Evolutionary conservation across 2,888 invertebrate species (phyloP).

Genomic region (Drosophila koepferae): DNA sequence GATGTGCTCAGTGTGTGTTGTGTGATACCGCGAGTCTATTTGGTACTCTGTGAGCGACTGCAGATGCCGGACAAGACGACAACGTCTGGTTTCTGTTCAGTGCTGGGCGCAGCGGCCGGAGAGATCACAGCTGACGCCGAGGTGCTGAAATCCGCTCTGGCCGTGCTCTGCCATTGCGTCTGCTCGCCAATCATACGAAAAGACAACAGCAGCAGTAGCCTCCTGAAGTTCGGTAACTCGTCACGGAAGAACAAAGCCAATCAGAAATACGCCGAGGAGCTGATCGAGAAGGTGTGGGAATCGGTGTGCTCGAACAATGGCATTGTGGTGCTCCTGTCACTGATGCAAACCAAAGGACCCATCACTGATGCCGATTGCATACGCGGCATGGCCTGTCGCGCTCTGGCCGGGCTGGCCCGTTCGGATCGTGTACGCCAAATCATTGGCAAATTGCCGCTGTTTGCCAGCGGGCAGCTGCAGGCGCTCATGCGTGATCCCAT

Average conservation of each 20-base stretch:
- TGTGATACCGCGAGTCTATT: slow-evolving; percentile 92
- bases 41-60: slow-evolving; percentile 90
- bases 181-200: slow-evolving; percentile 92
- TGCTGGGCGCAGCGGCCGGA: slow-evolving; percentile 95
- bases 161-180: slow-evolving; percentile 96
- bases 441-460: slow-evolving; percentile 96
- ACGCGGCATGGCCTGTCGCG: slow-evolving; percentile 96
- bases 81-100: slow-evolving; percentile 92
- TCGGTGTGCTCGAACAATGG: slow-evolving; percentile 97
- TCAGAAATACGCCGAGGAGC: slow-evolving; percentile 91
- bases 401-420: slow-evolving; percentile 96
- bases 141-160: slow-evolving; percentile 95
- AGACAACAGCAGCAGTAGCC: slow-evolving; percentile 66
- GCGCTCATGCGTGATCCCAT: slow-evolving; percentile 98
- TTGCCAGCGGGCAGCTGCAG: slow-evolving; percentile 96
- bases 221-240: slow-evolving; percentile 74
- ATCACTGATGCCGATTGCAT: slow-evolving; percentile 98
- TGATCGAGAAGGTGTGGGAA: slow-evolving; percentile 97
- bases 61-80: slow-evolving; percentile 92
- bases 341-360: slow-evolving; percentile 96
- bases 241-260: slow-evolving; percentile 86
- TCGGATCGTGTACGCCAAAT: slow-evolving; percentile 97
- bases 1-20: slow-evolving; percentile 96
- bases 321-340: slow-evolving; percentile 95
- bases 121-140: slow-evolving; percentile 96